Base-by-base conservation (phyloP, 2,113 vertebrate species). In the Brienomyrus brachyistius region DNA sequence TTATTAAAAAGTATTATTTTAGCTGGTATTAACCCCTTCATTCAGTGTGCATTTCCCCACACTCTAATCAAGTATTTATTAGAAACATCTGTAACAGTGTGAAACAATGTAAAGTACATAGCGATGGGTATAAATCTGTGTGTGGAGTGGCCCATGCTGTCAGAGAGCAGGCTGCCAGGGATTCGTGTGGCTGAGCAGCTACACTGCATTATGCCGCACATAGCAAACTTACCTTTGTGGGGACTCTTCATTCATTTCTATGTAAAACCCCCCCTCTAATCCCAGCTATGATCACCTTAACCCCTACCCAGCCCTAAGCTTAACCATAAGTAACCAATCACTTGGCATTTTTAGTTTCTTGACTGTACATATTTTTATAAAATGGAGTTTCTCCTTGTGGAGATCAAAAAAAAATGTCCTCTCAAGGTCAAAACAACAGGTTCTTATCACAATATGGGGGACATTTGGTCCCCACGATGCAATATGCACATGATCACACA, bases 51-150 rank as follows among this genome's bases (percentile, higher is more conserved):
- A 31, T 43, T 50, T 23, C 48, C 21, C 86, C 70, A 74, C 40
- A 43, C 70, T 59, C 35, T 80, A 86, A 90, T 88, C 70, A 90
- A 80, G 77, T 66, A 90, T 88, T 90, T 31, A 90, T 88, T 70
- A 90, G 86, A 90, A 74, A 51, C 89, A 70, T 48, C 10, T 88
- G 87, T 31, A 47, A 13, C 2, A 21, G 62, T 4, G 51, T 56
- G 13, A 5, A 13, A 40, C 86, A 56, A 52, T 35, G 35, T 82
- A 35, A n/a, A 59, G 51, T 3, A 19, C 6, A 43, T 54, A 54
- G 15, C 5, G 52, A 54, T 19, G 7, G 5, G 21, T 21, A 21
- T 21, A 7, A 7, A 56, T 56, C 19, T 56, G 19, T 56, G 19
- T 21, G 19, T 5, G 21, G 54, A 56, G 17, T 1, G 5, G 54